These are phyloP conservation scores for Amphilophus citrinellus DNA, from an alignment of 2,113 vertebrate genomes.

Conservation along the genomic window DNA sequence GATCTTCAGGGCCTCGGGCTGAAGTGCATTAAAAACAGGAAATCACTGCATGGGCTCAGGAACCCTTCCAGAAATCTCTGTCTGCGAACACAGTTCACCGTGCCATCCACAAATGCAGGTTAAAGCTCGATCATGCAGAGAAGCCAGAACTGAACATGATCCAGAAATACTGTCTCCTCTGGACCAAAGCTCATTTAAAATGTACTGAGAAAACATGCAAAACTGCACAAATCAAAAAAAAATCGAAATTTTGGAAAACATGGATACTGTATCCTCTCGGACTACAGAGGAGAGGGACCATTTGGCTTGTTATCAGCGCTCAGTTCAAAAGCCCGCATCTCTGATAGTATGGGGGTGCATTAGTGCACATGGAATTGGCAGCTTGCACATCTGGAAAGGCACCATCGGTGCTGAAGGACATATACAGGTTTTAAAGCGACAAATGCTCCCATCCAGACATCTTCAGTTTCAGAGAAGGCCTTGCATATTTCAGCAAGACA, in stretches of 20 bases:
- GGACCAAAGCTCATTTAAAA: background rate
- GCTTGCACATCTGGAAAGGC: too few relatives aligned
- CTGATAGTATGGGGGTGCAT: too few relatives aligned
- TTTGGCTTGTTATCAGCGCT: too few relatives aligned
- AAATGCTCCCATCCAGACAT: background rate
- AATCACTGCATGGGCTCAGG: background rate
- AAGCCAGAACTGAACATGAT: background rate
- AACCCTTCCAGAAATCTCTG: background rate
- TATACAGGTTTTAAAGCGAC: background rate
- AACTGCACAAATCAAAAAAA: background rate
- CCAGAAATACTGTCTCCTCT: background rate
- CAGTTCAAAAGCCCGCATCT: too few relatives aligned
- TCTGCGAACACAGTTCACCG: background rate
- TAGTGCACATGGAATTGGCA: too few relatives aligned
- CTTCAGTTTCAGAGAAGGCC: background rate
- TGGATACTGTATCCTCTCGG: background rate
- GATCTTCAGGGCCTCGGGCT: too few relatives aligned
- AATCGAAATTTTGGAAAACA: too few relatives aligned
- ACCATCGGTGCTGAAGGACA: too few relatives aligned
- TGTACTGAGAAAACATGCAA: background rate
- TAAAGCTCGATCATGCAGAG: background rate
- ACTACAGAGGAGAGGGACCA: background rate
- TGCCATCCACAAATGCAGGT: background rate
- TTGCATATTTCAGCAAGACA: background rate
- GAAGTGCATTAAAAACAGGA: background rate